A percentile compares a stretch with the other conserved stretches of the same genome.
phyloP scores from a whole-genome alignment of 2,888 invertebrate genomes.

The Gandaritis pyraliata region DNA sequence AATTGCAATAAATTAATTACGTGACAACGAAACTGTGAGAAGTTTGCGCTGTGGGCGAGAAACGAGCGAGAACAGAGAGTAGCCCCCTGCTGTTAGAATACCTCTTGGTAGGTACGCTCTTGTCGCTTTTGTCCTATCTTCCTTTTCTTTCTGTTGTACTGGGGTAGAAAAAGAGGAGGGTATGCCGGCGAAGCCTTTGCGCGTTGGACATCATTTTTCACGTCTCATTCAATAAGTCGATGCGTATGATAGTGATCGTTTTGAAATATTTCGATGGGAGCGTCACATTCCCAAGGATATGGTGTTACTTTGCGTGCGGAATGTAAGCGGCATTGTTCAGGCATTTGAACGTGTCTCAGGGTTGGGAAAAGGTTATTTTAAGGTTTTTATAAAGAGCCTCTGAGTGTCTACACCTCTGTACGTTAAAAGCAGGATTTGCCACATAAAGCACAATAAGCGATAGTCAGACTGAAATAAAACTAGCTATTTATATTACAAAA shows the following conservation, averaged over 20 bases:
- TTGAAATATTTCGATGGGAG: conserved; percentile 81
- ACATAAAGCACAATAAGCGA: too few relatives aligned
- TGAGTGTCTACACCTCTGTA: background rate
- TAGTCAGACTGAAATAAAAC: too few relatives aligned
- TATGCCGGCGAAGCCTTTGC: conserved; percentile 77
- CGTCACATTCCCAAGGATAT: conserved; percentile 82
- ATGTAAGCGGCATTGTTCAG: conserved; percentile 54
- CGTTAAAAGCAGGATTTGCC: too few relatives aligned
- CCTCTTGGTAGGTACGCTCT: conserved; percentile 64
- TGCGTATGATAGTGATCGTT: conserved; percentile 82
- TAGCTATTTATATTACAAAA: too few relatives aligned
- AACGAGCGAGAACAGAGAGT: conserved; percentile 53
- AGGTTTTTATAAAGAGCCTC: background rate
- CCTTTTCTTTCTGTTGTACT: conserved; percentile 53
- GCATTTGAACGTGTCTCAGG: conserved; percentile 13
- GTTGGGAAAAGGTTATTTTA: conserved; percentile 4
- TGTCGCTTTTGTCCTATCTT: conserved; percentile 78
- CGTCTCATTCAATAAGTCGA: conserved; percentile 83
- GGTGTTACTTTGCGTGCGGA: conserved; percentile 83
- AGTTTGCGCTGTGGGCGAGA: conserved; percentile 68
- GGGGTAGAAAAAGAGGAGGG: conserved; percentile 54
- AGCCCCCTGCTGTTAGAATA: conserved; percentile 72
- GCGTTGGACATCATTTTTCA: conserved; percentile 81
- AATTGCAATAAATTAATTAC: conserved; percentile 81
- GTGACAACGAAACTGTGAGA: conserved; percentile 77